Percentiles rank a stretch among this genome's conserved stretches.
Conservation (phyloP, 2,888 invertebrate genomes). For the Callimorpha dominula region DNA sequence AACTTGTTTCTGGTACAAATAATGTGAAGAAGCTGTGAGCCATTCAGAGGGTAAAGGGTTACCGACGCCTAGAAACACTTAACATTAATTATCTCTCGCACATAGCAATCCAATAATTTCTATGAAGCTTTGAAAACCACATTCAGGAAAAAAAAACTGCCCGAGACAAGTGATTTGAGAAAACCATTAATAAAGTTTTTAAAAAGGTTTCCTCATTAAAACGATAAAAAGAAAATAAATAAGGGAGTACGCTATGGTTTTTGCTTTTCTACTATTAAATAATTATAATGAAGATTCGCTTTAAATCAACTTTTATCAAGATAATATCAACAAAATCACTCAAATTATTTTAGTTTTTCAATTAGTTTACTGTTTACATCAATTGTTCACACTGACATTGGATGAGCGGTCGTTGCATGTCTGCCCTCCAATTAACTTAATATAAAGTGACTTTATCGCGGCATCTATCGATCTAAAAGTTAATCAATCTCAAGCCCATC, state of each 20-base stretch:
- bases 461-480: slow-evolving; percentile 50
- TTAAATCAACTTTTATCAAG: background rate
- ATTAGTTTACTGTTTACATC: slow-evolving; percentile 20
- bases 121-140: background rate
- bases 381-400: slow-evolving; percentile 19
- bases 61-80: background rate
- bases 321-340: slow-evolving; percentile 1
- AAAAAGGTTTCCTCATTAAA: background rate
- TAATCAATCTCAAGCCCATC: slow-evolving; percentile 43
- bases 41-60: background rate
- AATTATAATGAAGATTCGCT: background rate
- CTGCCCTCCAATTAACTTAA: slow-evolving; percentile 50
- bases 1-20: background rate
- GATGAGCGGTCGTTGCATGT: slow-evolving; percentile 45
- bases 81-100: background rate
- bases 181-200: background rate
- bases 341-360: slow-evolving; percentile 17
- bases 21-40: background rate
- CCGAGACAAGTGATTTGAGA: background rate
- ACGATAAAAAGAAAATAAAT: too few species aligned
- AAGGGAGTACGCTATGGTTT: too few species aligned
- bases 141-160: background rate
- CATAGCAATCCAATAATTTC: background rate
- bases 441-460: slow-evolving; percentile 48
- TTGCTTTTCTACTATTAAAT: background rate